Percentiles rank a stretch among this genome's conserved stretches.
phyloP scores from a whole-genome alignment of 2,888 invertebrate genomes.

The Metopia argyrocephala region DNA sequence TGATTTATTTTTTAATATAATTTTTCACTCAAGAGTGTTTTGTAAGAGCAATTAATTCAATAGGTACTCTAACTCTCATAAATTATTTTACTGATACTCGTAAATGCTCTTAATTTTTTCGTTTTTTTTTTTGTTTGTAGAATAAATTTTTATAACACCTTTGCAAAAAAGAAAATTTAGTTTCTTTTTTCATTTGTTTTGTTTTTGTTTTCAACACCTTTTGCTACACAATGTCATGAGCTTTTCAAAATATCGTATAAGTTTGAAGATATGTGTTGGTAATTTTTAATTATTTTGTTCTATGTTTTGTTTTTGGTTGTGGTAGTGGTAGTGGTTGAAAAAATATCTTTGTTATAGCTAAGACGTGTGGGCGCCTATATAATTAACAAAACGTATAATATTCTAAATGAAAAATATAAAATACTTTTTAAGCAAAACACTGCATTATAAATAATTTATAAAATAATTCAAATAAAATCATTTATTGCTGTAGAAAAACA shows the following conservation, averaged over 20 bases:
- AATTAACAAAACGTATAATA: background rate
- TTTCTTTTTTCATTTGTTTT: background rate
- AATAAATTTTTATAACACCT: too few relatives aligned
- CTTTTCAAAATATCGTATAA: slow-evolving; percentile 1
- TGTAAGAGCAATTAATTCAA: slow-evolving; percentile 7
- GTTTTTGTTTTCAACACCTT: slow-evolving; percentile 28
- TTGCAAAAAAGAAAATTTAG: background rate
- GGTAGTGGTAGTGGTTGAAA: background rate
- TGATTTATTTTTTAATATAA: background rate
- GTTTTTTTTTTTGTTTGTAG: background rate
- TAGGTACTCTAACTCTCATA: background rate
- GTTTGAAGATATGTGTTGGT: background rate
- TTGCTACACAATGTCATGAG: slow-evolving; percentile 56
- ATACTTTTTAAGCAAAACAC: background rate
- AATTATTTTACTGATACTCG: too few relatives aligned
- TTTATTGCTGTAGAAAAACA: too few relatives aligned
- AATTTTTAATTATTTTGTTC: background rate
- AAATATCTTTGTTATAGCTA: slow-evolving; percentile 4
- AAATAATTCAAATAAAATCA: background rate
- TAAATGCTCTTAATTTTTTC: slow-evolving; percentile 1
- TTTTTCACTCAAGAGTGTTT: slow-evolving; percentile 22
- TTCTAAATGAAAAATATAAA: background rate
- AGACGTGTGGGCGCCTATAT: slow-evolving; percentile 49
- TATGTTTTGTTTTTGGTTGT: background rate
- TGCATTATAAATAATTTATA: background rate